These are phyloP conservation scores for Rhabdomys pumilio DNA, from an alignment of 2,797 vertebrate genomes.

Conservation along the genomic window DNA sequence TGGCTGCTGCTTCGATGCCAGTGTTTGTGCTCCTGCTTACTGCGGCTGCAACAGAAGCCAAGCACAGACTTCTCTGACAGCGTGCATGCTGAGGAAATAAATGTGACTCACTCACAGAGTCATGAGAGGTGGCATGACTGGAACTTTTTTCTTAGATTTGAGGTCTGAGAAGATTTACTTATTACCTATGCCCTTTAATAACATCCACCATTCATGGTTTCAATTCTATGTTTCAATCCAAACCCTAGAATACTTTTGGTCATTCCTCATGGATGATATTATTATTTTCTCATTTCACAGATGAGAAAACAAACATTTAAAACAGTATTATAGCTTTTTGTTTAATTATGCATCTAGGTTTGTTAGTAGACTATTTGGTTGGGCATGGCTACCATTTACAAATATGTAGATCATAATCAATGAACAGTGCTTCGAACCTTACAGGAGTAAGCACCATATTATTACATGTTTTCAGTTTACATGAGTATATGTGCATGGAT, in stretches of 20 bases:
- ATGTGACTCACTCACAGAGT: not conserved
- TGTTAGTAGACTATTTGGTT: not conserved
- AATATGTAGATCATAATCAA: constrained; percentile 12
- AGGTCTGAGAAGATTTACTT: constrained; percentile 37
- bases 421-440: not conserved
- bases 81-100: not conserved
- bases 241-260: constrained; percentile 21
- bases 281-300: constrained; percentile 54
- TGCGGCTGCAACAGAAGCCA: not conserved
- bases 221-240: constrained; percentile 21
- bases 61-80: not conserved
- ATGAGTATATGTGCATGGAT: not conserved
- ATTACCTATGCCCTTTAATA: not conserved
- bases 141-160: constrained; percentile 14
- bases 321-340: not conserved
- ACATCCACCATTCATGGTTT: not conserved
- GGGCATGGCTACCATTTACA: not conserved
- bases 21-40: not conserved
- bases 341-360: not conserved
- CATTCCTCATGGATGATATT: constrained; percentile 23
- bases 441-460: not conserved
- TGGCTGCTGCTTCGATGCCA: not conserved
- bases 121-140: not conserved
- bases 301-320: constrained; percentile 58
- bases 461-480: constrained; percentile 3